phyloP scores from a whole-genome alignment of 2,797 vertebrate genomes.

The Rhincodon typus region DNA sequence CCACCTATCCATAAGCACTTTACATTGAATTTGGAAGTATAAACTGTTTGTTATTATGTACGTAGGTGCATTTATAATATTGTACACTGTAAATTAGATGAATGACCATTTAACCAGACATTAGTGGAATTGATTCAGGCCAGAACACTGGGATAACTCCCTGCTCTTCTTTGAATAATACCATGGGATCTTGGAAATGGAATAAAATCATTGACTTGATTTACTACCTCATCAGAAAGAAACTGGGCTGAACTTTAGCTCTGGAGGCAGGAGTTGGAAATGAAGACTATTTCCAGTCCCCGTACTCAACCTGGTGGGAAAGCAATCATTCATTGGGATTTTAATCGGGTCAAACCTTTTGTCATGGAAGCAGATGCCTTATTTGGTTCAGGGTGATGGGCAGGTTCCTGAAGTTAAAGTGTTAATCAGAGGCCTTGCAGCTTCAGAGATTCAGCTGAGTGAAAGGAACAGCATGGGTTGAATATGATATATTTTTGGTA shows the following conservation, averaged over 20 bases:
- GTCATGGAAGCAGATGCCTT: not conserved
- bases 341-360: not conserved
- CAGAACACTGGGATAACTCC: not conserved
- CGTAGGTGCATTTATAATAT: not conserved
- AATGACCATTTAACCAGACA: not conserved
- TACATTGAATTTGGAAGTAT: not conserved
- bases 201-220: not conserved
- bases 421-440: not conserved
- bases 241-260: no score
- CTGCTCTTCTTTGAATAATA: not conserved
- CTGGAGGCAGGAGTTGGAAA: not conserved
- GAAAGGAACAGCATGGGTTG: not conserved
- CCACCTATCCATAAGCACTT: not conserved
- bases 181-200: not conserved
- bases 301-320: not conserved
- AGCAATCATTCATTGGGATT: not conserved
- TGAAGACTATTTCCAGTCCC: not conserved
- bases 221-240: not conserved
- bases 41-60: not conserved
- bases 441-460: not conserved
- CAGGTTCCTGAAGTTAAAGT: no score
- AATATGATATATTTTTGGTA: no score
- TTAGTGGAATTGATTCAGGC: not conserved
- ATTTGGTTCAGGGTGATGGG: not conserved
- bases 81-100: not conserved